Evolutionary conservation across 23 tunicate species (phyloP).

Genomic region (Ciona savignyi): DNA sequence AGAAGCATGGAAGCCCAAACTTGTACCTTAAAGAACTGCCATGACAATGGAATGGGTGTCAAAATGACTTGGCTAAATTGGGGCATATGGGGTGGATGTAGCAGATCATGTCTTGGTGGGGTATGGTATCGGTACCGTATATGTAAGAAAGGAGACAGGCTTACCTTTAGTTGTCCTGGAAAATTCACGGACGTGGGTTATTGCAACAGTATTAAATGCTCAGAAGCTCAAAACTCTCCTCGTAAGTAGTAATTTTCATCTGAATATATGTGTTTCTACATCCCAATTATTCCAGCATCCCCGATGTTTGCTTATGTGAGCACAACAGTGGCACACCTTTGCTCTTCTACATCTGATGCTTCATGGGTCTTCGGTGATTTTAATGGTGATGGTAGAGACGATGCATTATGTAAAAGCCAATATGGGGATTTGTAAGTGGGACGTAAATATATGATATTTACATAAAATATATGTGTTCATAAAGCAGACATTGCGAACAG

Average conservation of each 20-base stretch:
- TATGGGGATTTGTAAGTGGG: not conserved
- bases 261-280: not conserved
- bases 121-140: not conserved
- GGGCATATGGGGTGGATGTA: not conserved
- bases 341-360: not conserved
- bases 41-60: not conserved
- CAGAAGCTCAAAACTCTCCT: not conserved
- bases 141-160: not conserved
- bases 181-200: not conserved
- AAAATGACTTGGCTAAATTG: not conserved
- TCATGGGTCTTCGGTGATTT: not conserved
- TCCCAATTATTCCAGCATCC: not conserved
- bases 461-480: not conserved
- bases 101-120: not conserved
- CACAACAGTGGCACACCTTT: not conserved
- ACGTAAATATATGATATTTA: too few relatives aligned
- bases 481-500: too few relatives aligned
- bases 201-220: not conserved
- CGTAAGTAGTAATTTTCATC: not conserved
- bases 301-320: not conserved
- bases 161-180: not conserved
- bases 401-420: not conserved
- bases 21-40: not conserved
- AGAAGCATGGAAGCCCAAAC: not conserved
- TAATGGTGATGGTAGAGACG: not conserved